phyloP scores from a whole-genome alignment of 2,888 invertebrate genomes.

The Hypena proboscidalis region DNA sequence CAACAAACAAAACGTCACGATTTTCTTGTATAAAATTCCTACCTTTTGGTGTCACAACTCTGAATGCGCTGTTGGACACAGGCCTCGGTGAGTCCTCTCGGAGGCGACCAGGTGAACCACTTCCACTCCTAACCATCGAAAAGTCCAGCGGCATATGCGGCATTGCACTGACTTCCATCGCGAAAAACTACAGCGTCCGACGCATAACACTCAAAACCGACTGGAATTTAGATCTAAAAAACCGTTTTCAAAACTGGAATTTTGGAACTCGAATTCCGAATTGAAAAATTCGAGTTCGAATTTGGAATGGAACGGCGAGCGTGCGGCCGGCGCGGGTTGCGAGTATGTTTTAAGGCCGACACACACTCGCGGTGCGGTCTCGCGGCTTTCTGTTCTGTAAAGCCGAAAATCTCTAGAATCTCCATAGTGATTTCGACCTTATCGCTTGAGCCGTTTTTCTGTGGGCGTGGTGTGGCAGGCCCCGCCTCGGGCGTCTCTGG shows the following conservation, averaged over 20 bases:
- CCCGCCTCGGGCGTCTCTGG: constrained; percentile 66
- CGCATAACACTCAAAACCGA: constrained; percentile 52
- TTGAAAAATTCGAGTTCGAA: constrained; percentile 51
- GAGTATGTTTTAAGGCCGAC: constrained; percentile 73
- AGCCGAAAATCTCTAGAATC: constrained; percentile 75
- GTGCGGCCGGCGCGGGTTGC: constrained; percentile 76
- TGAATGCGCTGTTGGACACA: constrained; percentile 86
- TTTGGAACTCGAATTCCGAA: constrained; percentile 37
- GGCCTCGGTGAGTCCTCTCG: constrained; percentile 74
- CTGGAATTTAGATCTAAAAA: constrained; percentile 32
- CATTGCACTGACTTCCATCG: constrained; percentile 87
- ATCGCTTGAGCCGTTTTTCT: constrained; percentile 62
- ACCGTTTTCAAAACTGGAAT: constrained; percentile 16
- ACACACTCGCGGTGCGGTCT: constrained; percentile 61
- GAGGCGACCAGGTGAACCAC: constrained; percentile 64
- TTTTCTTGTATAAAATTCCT: constrained; percentile 38
- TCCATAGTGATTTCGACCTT: constrained; percentile 80
- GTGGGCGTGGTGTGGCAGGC: constrained; percentile 72
- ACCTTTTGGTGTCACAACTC: constrained; percentile 89
- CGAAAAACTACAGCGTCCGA: constrained; percentile 47
- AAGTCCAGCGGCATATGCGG: constrained; percentile 88
- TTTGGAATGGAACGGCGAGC: constrained; percentile 58
- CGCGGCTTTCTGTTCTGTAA: constrained; percentile 68
- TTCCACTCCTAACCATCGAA: constrained; percentile 83
- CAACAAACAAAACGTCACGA: constrained; percentile 20